These are phyloP conservation scores for Caenorhabditis latens DNA, from an alignment of 1,140 invertebrate genomes.

Conservation along the genomic window DNA sequence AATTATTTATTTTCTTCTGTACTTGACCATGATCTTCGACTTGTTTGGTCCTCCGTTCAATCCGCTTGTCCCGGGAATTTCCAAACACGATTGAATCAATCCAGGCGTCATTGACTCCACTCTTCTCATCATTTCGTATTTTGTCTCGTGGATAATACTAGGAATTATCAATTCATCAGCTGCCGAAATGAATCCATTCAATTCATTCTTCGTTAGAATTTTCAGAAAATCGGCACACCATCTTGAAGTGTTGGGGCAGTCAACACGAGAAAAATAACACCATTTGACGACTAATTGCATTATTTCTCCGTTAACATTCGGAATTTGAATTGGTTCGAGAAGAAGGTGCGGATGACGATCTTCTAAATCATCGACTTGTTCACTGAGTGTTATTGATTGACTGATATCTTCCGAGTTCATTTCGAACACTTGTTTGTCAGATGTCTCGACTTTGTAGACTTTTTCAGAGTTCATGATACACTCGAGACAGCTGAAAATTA, in stretches of 20 bases:
- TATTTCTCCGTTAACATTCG: background rate
- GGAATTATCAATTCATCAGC: background rate
- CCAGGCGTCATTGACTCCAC: background rate
- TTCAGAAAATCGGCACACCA: background rate
- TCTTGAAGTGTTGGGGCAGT: background rate
- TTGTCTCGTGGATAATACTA: background rate
- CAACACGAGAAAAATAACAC: background rate
- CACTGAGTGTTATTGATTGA: too few relatives aligned
- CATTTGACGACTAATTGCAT: background rate
- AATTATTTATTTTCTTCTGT: too few relatives aligned
- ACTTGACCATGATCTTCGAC: too few relatives aligned
- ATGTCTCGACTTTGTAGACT: background rate
- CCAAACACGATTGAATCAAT: background rate
- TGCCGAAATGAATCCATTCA: background rate
- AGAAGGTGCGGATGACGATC: too few relatives aligned
- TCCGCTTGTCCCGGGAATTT: too few relatives aligned
- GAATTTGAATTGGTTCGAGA: background rate
- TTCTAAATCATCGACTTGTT: too few relatives aligned
- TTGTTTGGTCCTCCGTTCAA: too few relatives aligned
- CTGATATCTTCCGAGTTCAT: background rate
- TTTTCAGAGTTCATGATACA: background rate
- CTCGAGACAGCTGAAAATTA: too few relatives aligned
- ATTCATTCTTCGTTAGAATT: background rate
- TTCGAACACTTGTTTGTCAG: background rate
- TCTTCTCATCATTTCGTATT: background rate